A percentile compares a stretch with the other conserved stretches of the same genome.
Conservation (phyloP, 2,888 invertebrate genomes). For the Seira ritae region DNA sequence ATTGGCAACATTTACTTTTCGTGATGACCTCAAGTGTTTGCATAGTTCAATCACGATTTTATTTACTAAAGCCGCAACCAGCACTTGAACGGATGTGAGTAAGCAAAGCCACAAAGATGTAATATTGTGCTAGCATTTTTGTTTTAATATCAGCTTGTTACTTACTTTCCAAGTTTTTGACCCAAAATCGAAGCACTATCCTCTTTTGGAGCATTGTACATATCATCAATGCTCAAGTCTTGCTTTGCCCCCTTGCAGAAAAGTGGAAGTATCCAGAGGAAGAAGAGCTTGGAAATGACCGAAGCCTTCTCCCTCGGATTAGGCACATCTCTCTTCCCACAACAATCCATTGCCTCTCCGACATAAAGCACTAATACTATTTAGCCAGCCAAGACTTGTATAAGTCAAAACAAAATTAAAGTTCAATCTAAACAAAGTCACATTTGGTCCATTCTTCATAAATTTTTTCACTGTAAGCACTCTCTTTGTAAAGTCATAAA, state of each 20-base stretch:
- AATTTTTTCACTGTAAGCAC: no score
- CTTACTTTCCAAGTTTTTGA: conserved; percentile 82
- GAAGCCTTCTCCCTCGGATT: conserved; percentile 65
- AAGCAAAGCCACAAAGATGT: not conserved
- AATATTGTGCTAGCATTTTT: not conserved
- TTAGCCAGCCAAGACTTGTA: not conserved
- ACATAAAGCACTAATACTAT: not conserved
- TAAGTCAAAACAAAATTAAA: not conserved
- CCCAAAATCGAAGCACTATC: conserved; percentile 84
- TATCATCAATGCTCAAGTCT: conserved; percentile 84
- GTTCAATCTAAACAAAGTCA: not conserved
- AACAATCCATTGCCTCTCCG: conserved; percentile 54
- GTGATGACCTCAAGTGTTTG: no score
- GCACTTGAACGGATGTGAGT: no score
- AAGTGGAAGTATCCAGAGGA: conserved; percentile 83
- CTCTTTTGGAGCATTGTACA: conserved; percentile 82
- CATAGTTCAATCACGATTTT: no score
- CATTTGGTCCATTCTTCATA: not conserved
- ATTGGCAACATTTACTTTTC: no score
- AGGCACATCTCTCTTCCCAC: conserved; percentile 47
- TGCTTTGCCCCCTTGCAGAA: conserved; percentile 86
- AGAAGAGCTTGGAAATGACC: conserved; percentile 58
- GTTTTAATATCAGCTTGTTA: conserved; percentile 61
- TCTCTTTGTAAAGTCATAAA: no score
- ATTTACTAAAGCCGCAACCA: no score